Evolutionary conservation across 2,113 vertebrate species (phyloP).

Genomic region (Heterochromis multidens): DNA sequence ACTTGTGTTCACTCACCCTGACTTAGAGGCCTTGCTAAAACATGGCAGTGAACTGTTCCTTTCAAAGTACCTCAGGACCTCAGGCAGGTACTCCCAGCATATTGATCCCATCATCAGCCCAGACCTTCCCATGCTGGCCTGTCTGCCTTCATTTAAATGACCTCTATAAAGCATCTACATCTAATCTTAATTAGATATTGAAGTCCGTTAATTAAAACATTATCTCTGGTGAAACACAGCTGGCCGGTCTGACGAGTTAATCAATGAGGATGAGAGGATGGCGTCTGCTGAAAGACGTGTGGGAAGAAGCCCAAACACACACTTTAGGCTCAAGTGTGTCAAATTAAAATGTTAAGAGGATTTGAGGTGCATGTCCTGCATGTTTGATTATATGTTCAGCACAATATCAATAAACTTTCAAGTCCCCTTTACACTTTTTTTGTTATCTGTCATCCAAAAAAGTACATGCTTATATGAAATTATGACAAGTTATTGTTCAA

Average conservation of each 20-base stretch:
- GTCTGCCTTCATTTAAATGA: constrained; percentile 64
- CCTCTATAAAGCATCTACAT: constrained; percentile 71
- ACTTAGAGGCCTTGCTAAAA: constrained; percentile 5
- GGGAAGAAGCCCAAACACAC: constrained; percentile 26
- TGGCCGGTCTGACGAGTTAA: constrained; percentile 61
- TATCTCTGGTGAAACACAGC: constrained; percentile 69
- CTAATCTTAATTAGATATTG: constrained; percentile 78
- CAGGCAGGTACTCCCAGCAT: constrained; percentile 24
- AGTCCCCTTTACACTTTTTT: neutral
- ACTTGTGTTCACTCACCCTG: constrained; percentile 13
- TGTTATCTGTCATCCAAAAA: neutral
- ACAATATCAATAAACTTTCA: constrained; percentile 6
- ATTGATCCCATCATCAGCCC: constrained; percentile 55
- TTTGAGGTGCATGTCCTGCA: constrained; percentile 25
- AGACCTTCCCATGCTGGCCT: constrained; percentile 29
- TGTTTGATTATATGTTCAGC: neutral
- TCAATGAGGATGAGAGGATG: constrained; percentile 68
- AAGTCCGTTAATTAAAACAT: constrained; percentile 78
- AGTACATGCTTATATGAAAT: neutral
- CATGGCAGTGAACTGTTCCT: constrained; percentile 3
- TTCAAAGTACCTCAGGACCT: constrained; percentile 12
- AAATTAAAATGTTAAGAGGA: constrained; percentile 49
- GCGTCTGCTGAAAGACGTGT: constrained; percentile 39
- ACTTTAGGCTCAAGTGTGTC: constrained; percentile 35
- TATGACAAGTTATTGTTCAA: neutral